These are phyloP conservation scores for Nasonia longicornis DNA, from an alignment of 1,140 invertebrate species.

Conservation along the genomic window DNA sequence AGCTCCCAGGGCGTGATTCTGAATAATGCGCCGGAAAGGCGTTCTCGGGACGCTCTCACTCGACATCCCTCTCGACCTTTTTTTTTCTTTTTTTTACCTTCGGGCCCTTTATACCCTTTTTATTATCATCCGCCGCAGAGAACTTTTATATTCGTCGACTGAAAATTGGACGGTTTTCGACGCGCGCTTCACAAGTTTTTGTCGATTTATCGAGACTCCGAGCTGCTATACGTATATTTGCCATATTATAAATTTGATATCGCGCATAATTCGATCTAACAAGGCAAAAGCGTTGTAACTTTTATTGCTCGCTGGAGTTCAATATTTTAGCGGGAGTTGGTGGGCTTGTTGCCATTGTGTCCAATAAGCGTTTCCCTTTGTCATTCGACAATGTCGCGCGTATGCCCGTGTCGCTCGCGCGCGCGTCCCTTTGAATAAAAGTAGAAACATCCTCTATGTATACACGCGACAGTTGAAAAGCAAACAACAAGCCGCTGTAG, in stretches of 20 bases:
- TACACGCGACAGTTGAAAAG: neutral
- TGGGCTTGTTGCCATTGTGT: neutral
- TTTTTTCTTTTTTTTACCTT: neutral
- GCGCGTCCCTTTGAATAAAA: neutral
- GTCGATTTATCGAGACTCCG: no score
- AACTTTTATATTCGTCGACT: neutral
- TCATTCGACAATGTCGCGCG: neutral
- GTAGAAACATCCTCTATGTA: neutral
- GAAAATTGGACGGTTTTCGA: neutral
- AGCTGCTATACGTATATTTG: no score
- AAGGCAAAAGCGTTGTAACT: neutral
- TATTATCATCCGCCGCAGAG: neutral
- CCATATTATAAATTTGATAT: neutral
- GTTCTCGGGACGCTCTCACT: neutral
- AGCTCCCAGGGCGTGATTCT: conserved; percentile 37
- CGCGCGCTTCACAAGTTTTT: no score
- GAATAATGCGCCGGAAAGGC: conserved; percentile 37
- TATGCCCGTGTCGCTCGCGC: neutral
- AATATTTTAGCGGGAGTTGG: neutral
- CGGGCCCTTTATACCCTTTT: neutral
- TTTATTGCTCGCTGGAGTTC: neutral
- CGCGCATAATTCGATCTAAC: neutral
- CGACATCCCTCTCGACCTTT: neutral
- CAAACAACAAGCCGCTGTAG: neutral
- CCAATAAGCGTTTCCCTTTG: conserved; percentile 7